Evolutionary conservation across 2,113 vertebrate genomes (phyloP), one percentile per base, ranked within the genome.

Genomic region (Cygnus atratus): DNA sequence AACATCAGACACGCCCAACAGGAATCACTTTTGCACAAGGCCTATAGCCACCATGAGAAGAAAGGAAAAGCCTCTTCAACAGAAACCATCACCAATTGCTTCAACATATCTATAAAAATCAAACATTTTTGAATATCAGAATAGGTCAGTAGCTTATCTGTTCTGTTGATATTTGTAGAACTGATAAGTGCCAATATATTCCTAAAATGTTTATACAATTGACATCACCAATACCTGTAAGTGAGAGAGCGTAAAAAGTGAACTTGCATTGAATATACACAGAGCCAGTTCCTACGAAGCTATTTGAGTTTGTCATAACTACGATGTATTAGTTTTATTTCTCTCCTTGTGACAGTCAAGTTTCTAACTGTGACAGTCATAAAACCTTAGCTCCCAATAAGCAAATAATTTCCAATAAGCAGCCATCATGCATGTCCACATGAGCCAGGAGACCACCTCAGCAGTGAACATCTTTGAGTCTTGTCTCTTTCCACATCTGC

Each of bases 401-500:
- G 21, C 50, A 50, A 50, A 50, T 50, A 50, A 13, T 24, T 22
- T 52, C 50, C 24, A 52, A 52, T 52, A 52, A 74, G 29, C 62
- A 61, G 10, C 14, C 72, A 24, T 8, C n/a, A 73, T 28, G 29
- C 25, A 65, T 0, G 1, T 9, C 35, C 0, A 0, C n/a, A 76
- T 57, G 37, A 52, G n/a, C 25, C 67, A 70, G 79, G 5, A 79
- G 52, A 75, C 4, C 25, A 71, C 31, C 7, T 84, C 41, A 65
- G 33, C 14, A 68, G 14, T 6, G 29, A 62, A 63, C 67, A 46
- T 35, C 19, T 67, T 46, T 24, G 25, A 71, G 17, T 48, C 37
- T 61, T 22, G 17, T 7, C 26, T 65, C 20, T 73, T 93, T 81
- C 20, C 35, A 84, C 3, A 0, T 43, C 21, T 75, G 46, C 7